Base-by-base conservation (phyloP, 2,797 vertebrate species). In the Vipera ursinii region DNA sequence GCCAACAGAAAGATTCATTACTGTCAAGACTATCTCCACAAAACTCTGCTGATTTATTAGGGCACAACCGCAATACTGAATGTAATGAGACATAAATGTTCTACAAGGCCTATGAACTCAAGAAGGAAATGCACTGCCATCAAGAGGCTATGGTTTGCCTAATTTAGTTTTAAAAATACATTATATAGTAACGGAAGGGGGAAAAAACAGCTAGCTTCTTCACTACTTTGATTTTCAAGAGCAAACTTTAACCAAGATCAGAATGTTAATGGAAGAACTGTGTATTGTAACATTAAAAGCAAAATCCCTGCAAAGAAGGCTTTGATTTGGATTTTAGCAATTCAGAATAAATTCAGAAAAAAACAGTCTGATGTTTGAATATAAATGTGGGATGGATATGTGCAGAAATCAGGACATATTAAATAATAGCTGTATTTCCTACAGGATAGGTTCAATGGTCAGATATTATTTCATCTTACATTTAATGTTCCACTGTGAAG, bases 1-100 rank as follows among this genome's bases (percentile, higher is more conserved):
- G 97, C 97, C 97, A 98, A 96, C 96, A 97, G 97, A 97, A 97
- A 98, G 98, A 98, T 98, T 98, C 97, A 98, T 98, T 97, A 97
- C 90, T 92, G 97, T 96, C 96, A 96, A 96, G 96, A 96, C 96
- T 96, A 95, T 97, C 97, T 97, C 96, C 93, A 95, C 95, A 97
- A 98, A 97, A 96, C 96, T 95, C 94, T 93, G 92, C 96, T 98
- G 98, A 98, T 98, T 98, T 98, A 98, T 98, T 97, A 97, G 97
- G 97, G 97, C 96, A 97, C 97, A 98, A 98, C 97, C 96, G 96
- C 97, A 97, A 96, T 96, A 96, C 89, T 59, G 97, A 96, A 97
- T 96, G 95, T 97, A 98, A 98, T 97, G 97, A 98, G 96, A 97
- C 97, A 97, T 97, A 97, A 97, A 97, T 96, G 97, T 94, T 97